Percentiles rank a stretch among this genome's conserved stretches.
Conservation (phyloP, 2,888 invertebrate species). For the Andrena flavipes region DNA sequence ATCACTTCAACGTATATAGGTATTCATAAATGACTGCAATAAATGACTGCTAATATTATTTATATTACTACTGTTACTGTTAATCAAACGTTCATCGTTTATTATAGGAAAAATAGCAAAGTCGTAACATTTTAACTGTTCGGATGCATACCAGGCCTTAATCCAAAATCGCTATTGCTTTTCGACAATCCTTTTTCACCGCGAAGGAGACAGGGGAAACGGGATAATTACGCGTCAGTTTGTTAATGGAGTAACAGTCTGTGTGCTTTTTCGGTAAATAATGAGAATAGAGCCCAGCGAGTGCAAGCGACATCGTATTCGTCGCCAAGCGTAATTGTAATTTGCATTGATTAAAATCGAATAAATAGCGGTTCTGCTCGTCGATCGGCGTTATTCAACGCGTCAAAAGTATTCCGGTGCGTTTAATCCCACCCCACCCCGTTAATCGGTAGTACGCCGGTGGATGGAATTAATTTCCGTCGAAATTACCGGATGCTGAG, state of each 20-base stretch:
- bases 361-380: slow-evolving; percentile 67
- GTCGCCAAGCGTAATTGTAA: slow-evolving; percentile 70
- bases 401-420: slow-evolving; percentile 49
- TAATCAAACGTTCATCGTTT: no score
- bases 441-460: slow-evolving; percentile 3
- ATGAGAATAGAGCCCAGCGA: slow-evolving; percentile 64
- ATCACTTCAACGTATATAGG: no score
- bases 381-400: slow-evolving; percentile 62
- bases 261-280: slow-evolving; percentile 75
- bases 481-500: slow-evolving; percentile 41
- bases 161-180: neutral
- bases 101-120: no score
- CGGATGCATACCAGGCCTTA: neutral
- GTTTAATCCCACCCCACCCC: slow-evolving; percentile 30
- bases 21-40: no score
- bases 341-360: slow-evolving; percentile 79
- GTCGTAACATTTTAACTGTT: no score
- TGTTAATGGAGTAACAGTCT: slow-evolving; percentile 78
- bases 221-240: slow-evolving; percentile 75
- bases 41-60: no score
- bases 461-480: slow-evolving; percentile 47
- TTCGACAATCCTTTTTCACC: slow-evolving; percentile 6
- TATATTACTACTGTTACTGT: no score
- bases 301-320: slow-evolving; percentile 21
- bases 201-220: neutral